These are phyloP conservation scores for Stegophylla sp. DNA, from an alignment of 2,888 invertebrate species.

Conservation along the genomic window DNA sequence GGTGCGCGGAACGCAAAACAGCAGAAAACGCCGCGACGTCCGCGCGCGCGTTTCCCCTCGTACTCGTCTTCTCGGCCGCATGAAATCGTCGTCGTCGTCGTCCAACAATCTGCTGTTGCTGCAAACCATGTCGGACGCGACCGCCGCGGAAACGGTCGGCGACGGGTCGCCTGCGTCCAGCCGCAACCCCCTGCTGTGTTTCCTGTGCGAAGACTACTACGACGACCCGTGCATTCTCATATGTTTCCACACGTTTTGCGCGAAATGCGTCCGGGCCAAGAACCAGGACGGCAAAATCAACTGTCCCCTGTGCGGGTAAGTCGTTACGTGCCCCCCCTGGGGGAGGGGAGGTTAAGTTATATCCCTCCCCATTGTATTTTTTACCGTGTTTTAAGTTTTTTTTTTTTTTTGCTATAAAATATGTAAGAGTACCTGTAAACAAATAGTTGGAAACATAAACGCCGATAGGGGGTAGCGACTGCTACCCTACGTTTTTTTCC, in stretches of 20 bases:
- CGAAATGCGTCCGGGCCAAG: slow-evolving; percentile 71
- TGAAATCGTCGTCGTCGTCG: neutral
- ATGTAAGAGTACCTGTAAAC: no score
- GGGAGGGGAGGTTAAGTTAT: no score
- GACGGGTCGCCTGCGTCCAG: slow-evolving; percentile 14
- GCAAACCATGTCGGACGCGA: neutral
- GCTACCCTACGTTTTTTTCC: no score
- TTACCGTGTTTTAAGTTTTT: no score
- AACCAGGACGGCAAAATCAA: slow-evolving; percentile 71
- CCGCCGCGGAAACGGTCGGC: neutral
- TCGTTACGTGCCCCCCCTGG: no score
- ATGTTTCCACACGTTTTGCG: slow-evolving; percentile 77
- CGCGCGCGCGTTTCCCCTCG: neutral
- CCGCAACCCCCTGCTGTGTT: slow-evolving; percentile 70
- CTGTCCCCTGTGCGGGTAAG: slow-evolving; percentile 75
- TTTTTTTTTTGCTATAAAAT: no score
- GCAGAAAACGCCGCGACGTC: neutral
- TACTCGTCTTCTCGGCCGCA: no score
- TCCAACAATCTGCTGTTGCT: neutral
- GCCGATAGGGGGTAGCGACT: no score
- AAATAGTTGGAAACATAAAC: no score
- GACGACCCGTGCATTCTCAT: slow-evolving; percentile 73
- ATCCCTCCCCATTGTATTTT: no score
- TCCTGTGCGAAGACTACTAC: slow-evolving; percentile 74
- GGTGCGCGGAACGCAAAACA: neutral